Evolutionary conservation across 1,140 invertebrate genomes (phyloP).

Genomic region (Holcopasites calliopsidis): DNA sequence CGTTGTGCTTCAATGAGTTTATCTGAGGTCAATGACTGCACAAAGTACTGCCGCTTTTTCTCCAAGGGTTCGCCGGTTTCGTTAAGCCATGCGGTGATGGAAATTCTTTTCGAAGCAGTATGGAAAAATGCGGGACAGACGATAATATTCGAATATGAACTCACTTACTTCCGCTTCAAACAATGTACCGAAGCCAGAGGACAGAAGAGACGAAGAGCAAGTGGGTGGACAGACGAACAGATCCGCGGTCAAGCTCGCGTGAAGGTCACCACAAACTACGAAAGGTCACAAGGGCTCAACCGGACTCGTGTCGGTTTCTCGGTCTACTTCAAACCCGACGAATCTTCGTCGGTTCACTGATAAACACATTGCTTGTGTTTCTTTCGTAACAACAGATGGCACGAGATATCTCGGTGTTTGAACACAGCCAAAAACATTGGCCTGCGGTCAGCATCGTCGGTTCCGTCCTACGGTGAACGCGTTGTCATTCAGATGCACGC

Average conservation of each 20-base stretch:
- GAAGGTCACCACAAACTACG: slow-evolving; percentile 61
- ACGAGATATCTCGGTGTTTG: slow-evolving; percentile 24
- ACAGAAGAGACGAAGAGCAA: background rate
- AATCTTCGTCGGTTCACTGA: slow-evolving; percentile 8
- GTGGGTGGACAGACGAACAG: background rate
- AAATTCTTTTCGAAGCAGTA: background rate
- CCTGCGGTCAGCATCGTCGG: background rate
- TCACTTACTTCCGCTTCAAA: slow-evolving; percentile 2
- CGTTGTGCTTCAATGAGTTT: slow-evolving; percentile 1
- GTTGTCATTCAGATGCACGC: background rate
- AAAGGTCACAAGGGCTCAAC: slow-evolving; percentile 53
- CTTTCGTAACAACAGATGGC: slow-evolving; percentile 49
- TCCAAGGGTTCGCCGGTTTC: background rate
- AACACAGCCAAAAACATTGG: background rate
- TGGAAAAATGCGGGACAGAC: background rate
- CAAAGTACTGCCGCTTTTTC: slow-evolving; percentile 12
- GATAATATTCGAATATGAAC: background rate
- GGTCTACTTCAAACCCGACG: slow-evolving; percentile 29
- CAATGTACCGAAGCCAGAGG: background rate
- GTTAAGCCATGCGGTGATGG: background rate
- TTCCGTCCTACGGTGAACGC: background rate
- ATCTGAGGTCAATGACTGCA: slow-evolving; percentile 40
- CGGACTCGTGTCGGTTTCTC: slow-evolving; percentile 5
- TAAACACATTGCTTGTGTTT: slow-evolving; percentile 35
- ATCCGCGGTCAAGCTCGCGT: slow-evolving; percentile 39